Base-by-base conservation (phyloP, 2,888 invertebrate species). In the Bedellia somnulentella region DNA sequence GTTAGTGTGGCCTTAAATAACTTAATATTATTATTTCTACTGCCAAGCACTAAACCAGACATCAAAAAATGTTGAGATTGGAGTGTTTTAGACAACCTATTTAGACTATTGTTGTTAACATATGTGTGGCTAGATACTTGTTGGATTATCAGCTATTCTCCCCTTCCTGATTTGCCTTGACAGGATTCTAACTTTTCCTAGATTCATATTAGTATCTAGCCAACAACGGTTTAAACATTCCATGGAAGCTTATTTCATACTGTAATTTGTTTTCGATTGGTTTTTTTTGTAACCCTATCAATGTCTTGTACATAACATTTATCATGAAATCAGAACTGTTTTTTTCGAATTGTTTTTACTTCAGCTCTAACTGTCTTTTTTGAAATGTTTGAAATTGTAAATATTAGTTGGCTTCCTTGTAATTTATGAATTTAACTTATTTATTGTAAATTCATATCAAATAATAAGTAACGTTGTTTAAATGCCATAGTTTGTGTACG, bases 181-280 rank as follows among this genome's bases (percentile, higher is more conserved):
- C 38, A 39, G 35, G 21, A 14, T 29, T 15, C n/a, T 14, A n/a
- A n/a, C n/a, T n/a, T n/a, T n/a, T n/a, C n/a, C n/a, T n/a, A n/a
- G n/a, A n/a, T n/a, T n/a, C n/a, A n/a, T n/a, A 6, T 6, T 41
- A 49, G 51, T 61, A 54, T 58, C 55, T 58, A 59, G 60, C 59
- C 58, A 55, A 49, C 51, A 51, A 59, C 60, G 59, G 67, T 67
- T 68, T 62, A 60, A 68, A 73, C 71, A 73, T 73, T 73, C 71
- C 71, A 73, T 61, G 54, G 63, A 57, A 18, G 18, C 18, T 18
- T 9, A 6, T 18, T 18, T 18, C n/a, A n/a, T 18, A 18, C 18
- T 18, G 9, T 9, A 18, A 9, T 18, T 18, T 18, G 5, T 6
- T 18, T 18, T 18, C 18, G 18, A 9, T 6, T 18, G 18, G 9